Base-by-base conservation (phyloP, 2,888 invertebrate genomes). In the Muschampia plurimacula region DNA sequence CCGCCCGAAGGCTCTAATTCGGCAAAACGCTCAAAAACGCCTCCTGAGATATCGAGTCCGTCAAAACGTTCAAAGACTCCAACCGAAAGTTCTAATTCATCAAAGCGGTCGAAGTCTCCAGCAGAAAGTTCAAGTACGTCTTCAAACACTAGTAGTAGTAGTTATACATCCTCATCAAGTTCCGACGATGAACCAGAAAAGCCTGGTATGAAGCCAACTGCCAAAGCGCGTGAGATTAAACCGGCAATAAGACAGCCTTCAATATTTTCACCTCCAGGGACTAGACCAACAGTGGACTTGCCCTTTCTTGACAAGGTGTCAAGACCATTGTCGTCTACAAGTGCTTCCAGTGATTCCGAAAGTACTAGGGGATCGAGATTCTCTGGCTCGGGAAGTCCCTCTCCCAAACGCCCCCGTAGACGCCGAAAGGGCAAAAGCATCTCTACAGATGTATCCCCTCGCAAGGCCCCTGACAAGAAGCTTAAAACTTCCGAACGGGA, bases 401-500 rank as follows among this genome's bases (percentile, higher is more conserved):
- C 89, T 72, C 92, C 90, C 55, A 93, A 91, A 80, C 84, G 93
- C 75, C 92, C 92, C n/a, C 86, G 91, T 22, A 83, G 93, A 76
- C 87, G 91, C 69, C 83, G 93, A 80, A 92, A 91, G 82, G 86
- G 84, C 70, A 90, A 91, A 80, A 91, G 90, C 78, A 75, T 84
- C 75, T 90, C 92, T 69, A 86, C 81, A 67, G 92, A 92, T 84
- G 81, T 85, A 76, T 86, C 89, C 85, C 88, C 89, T 78, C 95
- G 95, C 90, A 96, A 96, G 95, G 95, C 96, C 95, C 96, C 96
- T 89, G 96, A 96, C 93, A 96, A 96, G 96, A 96, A 96, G 96
- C 96, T 96, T 96, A 96, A 96, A 96, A 96, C 96, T 96, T 96
- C 96, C 96, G 96, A 96, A 95, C 96, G 96, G 96, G 95, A 95